These are phyloP conservation scores for Rhineura floridana DNA, from an alignment of 2,113 vertebrate genomes.

Conservation along the genomic window DNA sequence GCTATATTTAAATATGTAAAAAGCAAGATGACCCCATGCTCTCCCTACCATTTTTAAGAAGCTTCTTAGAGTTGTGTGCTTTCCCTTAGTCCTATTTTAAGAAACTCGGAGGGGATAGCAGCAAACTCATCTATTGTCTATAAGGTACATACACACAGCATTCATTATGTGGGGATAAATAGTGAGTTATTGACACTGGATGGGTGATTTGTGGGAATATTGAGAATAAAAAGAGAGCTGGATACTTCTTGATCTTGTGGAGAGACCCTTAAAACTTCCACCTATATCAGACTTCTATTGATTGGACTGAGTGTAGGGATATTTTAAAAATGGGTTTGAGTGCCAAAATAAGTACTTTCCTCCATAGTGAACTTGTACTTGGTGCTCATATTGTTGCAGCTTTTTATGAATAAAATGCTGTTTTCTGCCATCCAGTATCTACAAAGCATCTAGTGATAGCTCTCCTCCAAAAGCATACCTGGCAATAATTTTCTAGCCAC, in stretches of 20 bases:
- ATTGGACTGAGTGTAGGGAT: neutral
- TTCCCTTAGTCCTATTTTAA: neutral
- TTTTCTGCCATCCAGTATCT: neutral
- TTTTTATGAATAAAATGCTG: neutral
- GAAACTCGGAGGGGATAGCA: neutral
- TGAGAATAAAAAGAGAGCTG: neutral
- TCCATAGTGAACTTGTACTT: neutral
- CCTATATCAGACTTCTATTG: neutral
- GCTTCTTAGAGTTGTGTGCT: neutral
- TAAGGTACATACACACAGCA: neutral
- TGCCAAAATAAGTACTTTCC: neutral
- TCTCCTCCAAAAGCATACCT: neutral
- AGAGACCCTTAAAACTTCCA: neutral
- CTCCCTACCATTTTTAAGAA: neutral
- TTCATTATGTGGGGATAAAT: neutral
- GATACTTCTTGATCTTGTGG: neutral
- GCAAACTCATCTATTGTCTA: neutral
- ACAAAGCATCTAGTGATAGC: neutral
- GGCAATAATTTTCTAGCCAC: neutral
- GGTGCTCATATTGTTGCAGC: neutral
- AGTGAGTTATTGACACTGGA: neutral
- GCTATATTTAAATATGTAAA: neutral
- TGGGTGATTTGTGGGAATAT: neutral
- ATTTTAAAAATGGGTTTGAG: neutral
- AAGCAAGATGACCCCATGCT: neutral